Conservation (phyloP, 1,140 invertebrate species). For the Zophobas morio region DNA sequence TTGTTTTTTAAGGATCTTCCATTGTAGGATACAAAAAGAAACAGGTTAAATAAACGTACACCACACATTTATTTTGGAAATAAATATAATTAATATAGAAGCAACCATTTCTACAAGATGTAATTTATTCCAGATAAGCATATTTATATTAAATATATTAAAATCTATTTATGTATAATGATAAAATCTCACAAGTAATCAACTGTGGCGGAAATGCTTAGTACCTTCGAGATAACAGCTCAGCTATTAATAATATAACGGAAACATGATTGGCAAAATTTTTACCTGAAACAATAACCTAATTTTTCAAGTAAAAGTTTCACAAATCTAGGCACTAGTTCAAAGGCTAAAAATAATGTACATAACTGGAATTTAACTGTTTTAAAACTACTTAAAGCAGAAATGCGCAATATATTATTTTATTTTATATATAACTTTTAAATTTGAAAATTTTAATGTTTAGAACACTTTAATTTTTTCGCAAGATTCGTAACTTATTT, state of each 20-base stretch:
- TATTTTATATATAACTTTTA: conserved; percentile 23
- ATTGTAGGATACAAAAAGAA: neutral
- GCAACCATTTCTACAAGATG: conserved; percentile 55
- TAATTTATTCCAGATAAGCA: conserved; percentile 58
- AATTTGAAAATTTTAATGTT: conserved; percentile 43
- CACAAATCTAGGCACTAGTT: conserved; percentile 55
- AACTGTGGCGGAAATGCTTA: conserved; percentile 58
- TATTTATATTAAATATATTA: conserved; percentile 63
- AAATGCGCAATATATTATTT: conserved; percentile 44
- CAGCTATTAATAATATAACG: conserved; percentile 35
- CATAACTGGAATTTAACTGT: conserved; percentile 42
- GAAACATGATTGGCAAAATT: conserved; percentile 39
- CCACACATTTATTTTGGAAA: conserved; percentile 57
- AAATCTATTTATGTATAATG: conserved; percentile 60
- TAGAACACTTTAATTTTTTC: conserved; percentile 33
- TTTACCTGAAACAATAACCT: conserved; percentile 48
- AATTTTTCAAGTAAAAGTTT: conserved; percentile 51
- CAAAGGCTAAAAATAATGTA: conserved; percentile 48
- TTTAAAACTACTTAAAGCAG: conserved; percentile 45
- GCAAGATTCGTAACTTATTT: conserved; percentile 23
- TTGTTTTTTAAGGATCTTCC: neutral
- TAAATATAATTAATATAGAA: conserved; percentile 52
- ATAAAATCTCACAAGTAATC: conserved; percentile 58
- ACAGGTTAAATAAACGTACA: conserved; percentile 23
- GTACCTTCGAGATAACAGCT: conserved; percentile 51